Conservation (phyloP, 2,797 vertebrate genomes). For the Pangasius sanitwongsei region DNA sequence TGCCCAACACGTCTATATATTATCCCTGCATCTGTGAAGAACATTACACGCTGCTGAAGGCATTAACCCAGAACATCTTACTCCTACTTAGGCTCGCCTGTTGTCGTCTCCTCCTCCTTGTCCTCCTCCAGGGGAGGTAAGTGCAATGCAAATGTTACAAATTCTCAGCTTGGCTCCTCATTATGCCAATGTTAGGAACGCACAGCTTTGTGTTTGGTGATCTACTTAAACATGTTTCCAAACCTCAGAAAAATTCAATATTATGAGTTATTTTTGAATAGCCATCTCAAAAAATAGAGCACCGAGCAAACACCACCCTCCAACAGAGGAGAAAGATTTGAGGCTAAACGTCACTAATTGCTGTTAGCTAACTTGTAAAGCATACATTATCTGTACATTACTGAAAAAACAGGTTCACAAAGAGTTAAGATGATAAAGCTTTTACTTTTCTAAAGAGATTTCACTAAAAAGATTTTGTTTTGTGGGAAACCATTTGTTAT, state of each 20-base stretch:
- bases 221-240: not conserved
- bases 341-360: not conserved
- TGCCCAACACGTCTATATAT: conserved; percentile 40
- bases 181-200: no score
- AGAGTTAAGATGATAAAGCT: not conserved
- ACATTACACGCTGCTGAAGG: conserved; percentile 49
- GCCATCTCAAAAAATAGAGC: not conserved
- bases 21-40: conserved; percentile 53
- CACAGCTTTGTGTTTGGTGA: not conserved
- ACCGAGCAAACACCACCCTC: not conserved
- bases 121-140: not conserved
- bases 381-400: not conserved
- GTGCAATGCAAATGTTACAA: not conserved
- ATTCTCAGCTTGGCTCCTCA: not conserved
- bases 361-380: not conserved
- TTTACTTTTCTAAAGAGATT: not conserved
- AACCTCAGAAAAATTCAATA: not conserved
- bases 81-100: conserved; percentile 5
- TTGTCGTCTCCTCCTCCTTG: no score
- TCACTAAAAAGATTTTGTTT: not conserved
- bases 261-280: not conserved
- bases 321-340: not conserved
- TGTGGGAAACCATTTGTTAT: not conserved
- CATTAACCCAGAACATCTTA: conserved; percentile 47
- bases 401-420: no score